Base-by-base conservation (phyloP, 35 echinoderm and acorn worm genomes). In the Lytechinus pictus region DNA sequence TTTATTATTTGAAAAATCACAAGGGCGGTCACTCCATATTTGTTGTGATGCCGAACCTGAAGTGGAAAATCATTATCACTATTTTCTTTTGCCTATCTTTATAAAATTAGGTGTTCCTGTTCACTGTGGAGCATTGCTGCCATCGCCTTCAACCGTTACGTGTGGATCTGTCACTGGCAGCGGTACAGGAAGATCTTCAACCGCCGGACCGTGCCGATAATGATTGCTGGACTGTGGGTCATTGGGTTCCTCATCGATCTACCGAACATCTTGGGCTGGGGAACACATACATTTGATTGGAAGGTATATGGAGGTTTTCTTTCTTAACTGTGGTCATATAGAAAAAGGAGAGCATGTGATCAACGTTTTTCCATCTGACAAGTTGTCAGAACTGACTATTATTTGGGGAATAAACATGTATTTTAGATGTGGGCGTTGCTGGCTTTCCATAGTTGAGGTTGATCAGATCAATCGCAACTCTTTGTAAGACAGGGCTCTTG, bases 51-150 rank as follows among this genome's bases (percentile, higher is more conserved):
- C 33, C 33, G 33, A 44, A 44, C 33, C 2, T 44, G 33, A 44
- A 44, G 2, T 44, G 33, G 33, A 44, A 90, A 8, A 52, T 90
- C 27, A 10, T 5, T 9, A 89, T 44, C 9, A 19, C 29, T 58
- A 58, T 58, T 9, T 58, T 8, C 9, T 58, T 58, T 11, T 2
- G 13, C 9, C 2, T 58, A 13, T n/a, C 0, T 79, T 79, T n/a
- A 0, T 90, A 52, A 52, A 12, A 14, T 3, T 57, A 93, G 92
- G 12, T 98, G 97, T 44, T 96, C 95, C 12, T 98, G 97, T 86
- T 98, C 97, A 51, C 27, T 99, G 86, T 99, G 98, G 98, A 97
- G 95, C 56, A 96, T 99, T 10, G 97, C 94, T 33, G 95, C 94
- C 52, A 99, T 99, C 24, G 96, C 95, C 21, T 58, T 99, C 28